Percentiles rank a stretch among this genome's conserved stretches.
These are phyloP conservation scores for Parauchenoglanis ngamensis DNA, from an alignment of 2,797 vertebrate species.

Conservation along the genomic window DNA sequence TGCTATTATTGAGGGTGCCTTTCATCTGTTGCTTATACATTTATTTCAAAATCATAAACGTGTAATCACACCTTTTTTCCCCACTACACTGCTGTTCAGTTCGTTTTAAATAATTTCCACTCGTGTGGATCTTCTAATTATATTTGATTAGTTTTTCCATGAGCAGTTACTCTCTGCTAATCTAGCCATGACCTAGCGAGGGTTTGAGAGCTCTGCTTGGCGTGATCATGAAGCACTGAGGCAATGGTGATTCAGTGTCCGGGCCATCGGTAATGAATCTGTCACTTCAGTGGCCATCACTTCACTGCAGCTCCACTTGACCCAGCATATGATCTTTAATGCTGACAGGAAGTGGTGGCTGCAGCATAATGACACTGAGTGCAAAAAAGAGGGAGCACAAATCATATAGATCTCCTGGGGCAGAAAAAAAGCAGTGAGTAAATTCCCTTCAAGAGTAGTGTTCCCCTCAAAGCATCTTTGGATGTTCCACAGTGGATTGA, in stretches of 20 bases:
- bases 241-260: not conserved
- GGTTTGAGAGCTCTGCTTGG: constrained; percentile 25
- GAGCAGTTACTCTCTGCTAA: constrained; percentile 26
- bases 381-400: constrained; percentile 9
- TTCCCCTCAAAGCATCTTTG: not conserved
- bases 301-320: constrained; percentile 32
- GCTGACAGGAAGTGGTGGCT: constrained; percentile 21
- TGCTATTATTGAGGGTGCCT: not conserved
- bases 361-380: not conserved
- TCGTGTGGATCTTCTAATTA: constrained; percentile 42
- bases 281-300: constrained; percentile 40
- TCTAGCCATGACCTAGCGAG: constrained; percentile 16
- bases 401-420: not conserved
- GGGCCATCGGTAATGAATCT: constrained; percentile 37
- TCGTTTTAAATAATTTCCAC: constrained; percentile 22
- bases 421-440: not conserved
- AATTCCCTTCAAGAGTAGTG: not conserved
- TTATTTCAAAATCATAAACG: constrained; percentile 2
- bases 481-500: not conserved
- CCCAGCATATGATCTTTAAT: constrained; percentile 37
- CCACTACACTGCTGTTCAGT: constrained; percentile 16
- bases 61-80: not conserved
- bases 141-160: constrained; percentile 46
- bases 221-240: constrained; percentile 11
- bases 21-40: constrained; percentile 17